A percentile compares a stretch with the other conserved stretches of the same genome.
phyloP scores from a whole-genome alignment of 2,113 vertebrate species.

The Zeus faber region DNA sequence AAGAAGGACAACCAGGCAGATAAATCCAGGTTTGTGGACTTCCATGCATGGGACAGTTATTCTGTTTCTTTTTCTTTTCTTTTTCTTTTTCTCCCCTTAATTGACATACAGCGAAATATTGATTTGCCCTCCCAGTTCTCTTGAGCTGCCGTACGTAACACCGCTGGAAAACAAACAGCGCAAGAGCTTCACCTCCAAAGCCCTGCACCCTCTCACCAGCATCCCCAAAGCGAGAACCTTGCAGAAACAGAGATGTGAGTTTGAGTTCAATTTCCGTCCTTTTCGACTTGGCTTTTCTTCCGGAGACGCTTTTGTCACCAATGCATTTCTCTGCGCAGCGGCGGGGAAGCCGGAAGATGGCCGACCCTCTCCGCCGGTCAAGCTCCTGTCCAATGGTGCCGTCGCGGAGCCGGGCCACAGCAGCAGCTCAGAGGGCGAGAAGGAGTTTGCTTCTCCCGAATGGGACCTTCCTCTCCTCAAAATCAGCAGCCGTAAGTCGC shows the following conservation, averaged over 20 bases:
- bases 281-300: too few relatives aligned
- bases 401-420: constrained; percentile 87
- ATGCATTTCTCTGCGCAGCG: constrained; percentile 29
- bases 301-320: too few relatives aligned
- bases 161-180: constrained; percentile 89
- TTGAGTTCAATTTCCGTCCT: too few relatives aligned
- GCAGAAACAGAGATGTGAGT: constrained; percentile 69
- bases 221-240: constrained; percentile 82
- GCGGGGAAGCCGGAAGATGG: constrained; percentile 80
- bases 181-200: constrained; percentile 86
- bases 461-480: constrained; percentile 91
- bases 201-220: constrained; percentile 76
- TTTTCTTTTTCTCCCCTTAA: background rate
- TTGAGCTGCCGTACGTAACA: constrained; percentile 87
- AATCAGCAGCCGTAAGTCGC: constrained; percentile 83
- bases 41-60: background rate
- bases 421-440: constrained; percentile 97
- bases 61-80: background rate
- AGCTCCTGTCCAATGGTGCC: constrained; percentile 79
- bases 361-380: constrained; percentile 80
- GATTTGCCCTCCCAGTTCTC: constrained; percentile 75
- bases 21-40: constrained; percentile 80
- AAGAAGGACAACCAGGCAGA: constrained; percentile 87
- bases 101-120: background rate
- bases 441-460: constrained; percentile 91